These are phyloP conservation scores for Embidobia sp. DNA, from an alignment of 2,888 invertebrate species.

Conservation along the genomic window DNA sequence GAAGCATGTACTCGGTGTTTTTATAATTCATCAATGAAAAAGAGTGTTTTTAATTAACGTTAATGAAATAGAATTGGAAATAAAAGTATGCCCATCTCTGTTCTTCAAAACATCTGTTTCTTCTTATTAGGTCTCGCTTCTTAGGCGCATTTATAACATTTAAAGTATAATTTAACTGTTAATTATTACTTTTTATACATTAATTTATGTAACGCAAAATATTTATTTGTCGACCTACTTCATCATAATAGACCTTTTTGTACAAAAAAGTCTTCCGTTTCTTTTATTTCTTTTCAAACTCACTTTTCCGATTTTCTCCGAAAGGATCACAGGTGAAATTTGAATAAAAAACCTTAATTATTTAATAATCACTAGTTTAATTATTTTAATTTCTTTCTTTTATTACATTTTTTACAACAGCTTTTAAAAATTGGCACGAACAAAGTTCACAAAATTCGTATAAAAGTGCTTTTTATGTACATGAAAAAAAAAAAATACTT, in stretches of 20 bases:
- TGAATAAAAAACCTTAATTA: too few relatives aligned
- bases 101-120: slow-evolving; percentile 14
- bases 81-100: slow-evolving; percentile 16
- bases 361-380: too few relatives aligned
- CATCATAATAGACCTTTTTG: slow-evolving; percentile 47
- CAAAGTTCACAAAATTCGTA: slow-evolving; percentile 12
- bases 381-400: background rate
- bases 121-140: slow-evolving; percentile 13
- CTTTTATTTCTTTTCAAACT: slow-evolving; percentile 17
- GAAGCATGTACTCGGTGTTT: slow-evolving; percentile 19
- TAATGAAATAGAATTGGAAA: slow-evolving; percentile 5
- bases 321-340: too few relatives aligned
- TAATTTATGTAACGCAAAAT: slow-evolving; percentile 51
- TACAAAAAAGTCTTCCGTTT: slow-evolving; percentile 35
- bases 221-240: slow-evolving; percentile 50
- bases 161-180: slow-evolving; percentile 28
- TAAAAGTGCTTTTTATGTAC: slow-evolving; percentile 31
- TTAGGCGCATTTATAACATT: slow-evolving; percentile 26
- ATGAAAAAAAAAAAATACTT: slow-evolving; percentile 28
- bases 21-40: slow-evolving; percentile 15
- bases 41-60: slow-evolving; percentile 1
- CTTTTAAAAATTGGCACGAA: slow-evolving; percentile 9
- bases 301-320: slow-evolving; percentile 3
- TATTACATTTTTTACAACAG: background rate
- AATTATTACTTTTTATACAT: slow-evolving; percentile 47